phyloP scores from a whole-genome alignment of 2,888 invertebrate genomes.

The Hyles lineata region DNA sequence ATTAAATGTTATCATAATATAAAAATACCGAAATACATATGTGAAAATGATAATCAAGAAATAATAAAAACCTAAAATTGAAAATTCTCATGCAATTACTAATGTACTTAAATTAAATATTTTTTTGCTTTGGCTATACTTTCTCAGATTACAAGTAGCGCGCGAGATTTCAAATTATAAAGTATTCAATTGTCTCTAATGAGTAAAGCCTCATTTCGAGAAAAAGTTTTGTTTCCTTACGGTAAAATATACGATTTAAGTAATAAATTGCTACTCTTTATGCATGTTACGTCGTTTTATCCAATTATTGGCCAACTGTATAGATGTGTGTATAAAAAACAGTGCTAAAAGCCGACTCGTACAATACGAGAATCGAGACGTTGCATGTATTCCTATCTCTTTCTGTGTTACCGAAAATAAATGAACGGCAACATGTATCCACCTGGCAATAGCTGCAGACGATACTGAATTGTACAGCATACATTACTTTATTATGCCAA shows the following conservation, averaged over 20 bases:
- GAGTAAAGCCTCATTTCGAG: too few species aligned
- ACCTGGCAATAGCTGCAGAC: background rate
- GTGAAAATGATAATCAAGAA: background rate
- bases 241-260: background rate
- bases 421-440: constrained; percentile 4
- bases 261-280: background rate
- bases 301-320: too few species aligned
- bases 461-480: constrained; percentile 16
- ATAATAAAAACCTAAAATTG: background rate
- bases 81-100: background rate
- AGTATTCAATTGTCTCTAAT: too few species aligned
- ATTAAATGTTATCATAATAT: background rate
- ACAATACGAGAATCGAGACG: background rate
- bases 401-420: background rate
- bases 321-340: background rate
- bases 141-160: background rate
- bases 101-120: background rate
- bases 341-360: background rate
- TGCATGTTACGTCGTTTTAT: background rate
- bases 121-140: background rate
- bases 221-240: too few species aligned
- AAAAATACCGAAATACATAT: background rate
- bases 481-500: constrained; percentile 39
- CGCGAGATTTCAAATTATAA: too few species aligned
- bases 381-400: constrained; percentile 12